These are phyloP conservation scores for Lagria hirta DNA, from an alignment of 2,888 invertebrate species.

Conservation along the genomic window DNA sequence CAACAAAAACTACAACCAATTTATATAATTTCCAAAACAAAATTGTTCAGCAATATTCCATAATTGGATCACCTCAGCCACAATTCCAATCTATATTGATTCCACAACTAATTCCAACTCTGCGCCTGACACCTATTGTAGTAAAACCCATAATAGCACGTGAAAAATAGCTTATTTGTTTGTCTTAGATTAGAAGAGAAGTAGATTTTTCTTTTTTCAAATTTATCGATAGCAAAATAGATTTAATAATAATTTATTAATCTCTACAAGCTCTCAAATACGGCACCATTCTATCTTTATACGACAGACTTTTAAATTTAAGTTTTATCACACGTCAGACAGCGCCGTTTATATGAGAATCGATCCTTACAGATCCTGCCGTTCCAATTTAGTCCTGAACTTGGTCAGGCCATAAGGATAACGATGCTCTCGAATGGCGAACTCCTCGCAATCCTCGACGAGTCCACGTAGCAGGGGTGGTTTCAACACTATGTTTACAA, in stretches of 20 bases:
- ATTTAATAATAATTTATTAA: too few relatives aligned
- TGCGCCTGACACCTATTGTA: constrained; percentile 11
- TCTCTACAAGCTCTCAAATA: too few relatives aligned
- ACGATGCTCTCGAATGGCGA: constrained; percentile 14
- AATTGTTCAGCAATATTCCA: too few relatives aligned
- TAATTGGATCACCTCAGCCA: too few relatives aligned
- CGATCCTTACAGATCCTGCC: constrained; percentile 23
- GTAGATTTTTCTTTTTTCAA: too few relatives aligned
- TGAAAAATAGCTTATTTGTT: constrained; percentile 5
- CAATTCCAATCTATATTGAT: too few relatives aligned
- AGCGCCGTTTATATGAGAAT: constrained; percentile 28
- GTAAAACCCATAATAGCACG: too few relatives aligned
- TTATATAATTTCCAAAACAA: too few relatives aligned
- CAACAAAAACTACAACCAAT: too few relatives aligned
- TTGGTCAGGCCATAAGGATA: constrained; percentile 27
- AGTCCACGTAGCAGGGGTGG: constrained; percentile 23
- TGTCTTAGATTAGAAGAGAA: too few relatives aligned
- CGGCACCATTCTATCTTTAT: constrained; percentile 2
- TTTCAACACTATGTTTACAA: constrained; percentile 2
- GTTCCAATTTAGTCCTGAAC: constrained; percentile 32
- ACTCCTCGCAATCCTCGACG: constrained; percentile 16
- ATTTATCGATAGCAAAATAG: too few relatives aligned
- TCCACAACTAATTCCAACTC: too few relatives aligned
- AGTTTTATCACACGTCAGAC: constrained; percentile 26
- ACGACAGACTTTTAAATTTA: constrained; percentile 8